Evolutionary conservation across 2,113 vertebrate genomes (phyloP), one percentile per base, ranked within the genome.

Genomic region (Herpailurus yagouaroundi): DNA sequence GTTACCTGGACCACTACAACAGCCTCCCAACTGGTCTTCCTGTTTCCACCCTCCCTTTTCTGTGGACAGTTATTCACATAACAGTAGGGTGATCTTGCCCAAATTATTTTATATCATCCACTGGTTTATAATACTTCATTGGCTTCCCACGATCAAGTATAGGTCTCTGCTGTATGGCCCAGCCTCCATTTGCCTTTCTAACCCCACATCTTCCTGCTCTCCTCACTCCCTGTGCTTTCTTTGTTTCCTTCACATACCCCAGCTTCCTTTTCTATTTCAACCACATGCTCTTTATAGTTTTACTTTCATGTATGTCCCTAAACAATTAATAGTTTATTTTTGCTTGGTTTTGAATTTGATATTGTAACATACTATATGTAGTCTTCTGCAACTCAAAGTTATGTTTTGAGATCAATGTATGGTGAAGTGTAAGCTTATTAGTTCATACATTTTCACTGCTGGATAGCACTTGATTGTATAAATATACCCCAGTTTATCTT

Each of bases 321-420:
- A 36, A 82, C 29, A 90, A 36, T 60, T 50, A n/a, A 19, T 84
- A 48, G 41, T 36, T 91, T 87, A 25, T 33, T 87, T 86, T 97
- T 91, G 57, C 88, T 69, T 74, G 48, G 71, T 80, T 89, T 91
- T 89, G 36, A 80, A 66, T 90, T 60, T 95, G 63, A 76, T 45
- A 21, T 13, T 11, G 9, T 71, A 21, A 45, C 52, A 12, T 7
- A 23, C 55, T 45, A 2, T 71, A 8, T 33, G 21, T 84, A 31
- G 36, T 73, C 69, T 94, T 89, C 36, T 57, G 50, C 33, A 50
- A 4, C 63, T 60, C n/a, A 38, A 19, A 31, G 0, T 45, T 91
- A 60, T 36, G 23, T 83, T 79, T 92, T 82, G 45, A 71, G 48
- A 69, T 60, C 15, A 91, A 63, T 55, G 80, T 23, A 55, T 88